A percentile compares a stretch with the other conserved stretches of the same genome.
These are phyloP conservation scores for Lochmaea capreae DNA, from an alignment of 2,888 invertebrate species.

Conservation along the genomic window DNA sequence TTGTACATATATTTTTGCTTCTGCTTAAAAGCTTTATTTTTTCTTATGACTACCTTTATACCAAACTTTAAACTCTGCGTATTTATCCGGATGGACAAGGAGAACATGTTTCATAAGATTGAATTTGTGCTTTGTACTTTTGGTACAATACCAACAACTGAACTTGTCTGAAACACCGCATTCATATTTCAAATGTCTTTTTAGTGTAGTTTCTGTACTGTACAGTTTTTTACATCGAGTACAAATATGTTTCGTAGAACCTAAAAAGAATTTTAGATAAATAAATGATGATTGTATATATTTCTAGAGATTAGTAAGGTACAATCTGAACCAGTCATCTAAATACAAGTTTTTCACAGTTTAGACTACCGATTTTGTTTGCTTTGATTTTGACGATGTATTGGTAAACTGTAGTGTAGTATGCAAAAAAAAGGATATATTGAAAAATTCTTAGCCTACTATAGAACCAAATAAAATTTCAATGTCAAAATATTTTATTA, in stretches of 20 bases:
- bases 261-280: neutral
- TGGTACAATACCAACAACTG: slow-evolving; percentile 23
- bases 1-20: no score
- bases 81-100: slow-evolving; percentile 35
- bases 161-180: slow-evolving; percentile 62
- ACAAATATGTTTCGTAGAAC: neutral
- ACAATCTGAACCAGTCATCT: no score
- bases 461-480: no score
- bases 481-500: no score
- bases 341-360: no score
- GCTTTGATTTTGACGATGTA: no score
- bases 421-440: no score
- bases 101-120: slow-evolving; percentile 44
- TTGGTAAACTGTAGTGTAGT: no score
- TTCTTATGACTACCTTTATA: neutral
- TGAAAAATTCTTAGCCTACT: no score
- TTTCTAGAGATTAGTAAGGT: neutral
- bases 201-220: slow-evolving; percentile 76
- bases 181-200: slow-evolving; percentile 79
- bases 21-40: neutral
- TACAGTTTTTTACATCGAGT: slow-evolving; percentile 71
- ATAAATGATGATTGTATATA: neutral
- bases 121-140: slow-evolving; percentile 43
- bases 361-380: no score
- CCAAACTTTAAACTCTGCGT: slow-evolving; percentile 19